Evolutionary conservation across 2,888 invertebrate genomes (phyloP).

Genomic region (Agelastica alni): DNA sequence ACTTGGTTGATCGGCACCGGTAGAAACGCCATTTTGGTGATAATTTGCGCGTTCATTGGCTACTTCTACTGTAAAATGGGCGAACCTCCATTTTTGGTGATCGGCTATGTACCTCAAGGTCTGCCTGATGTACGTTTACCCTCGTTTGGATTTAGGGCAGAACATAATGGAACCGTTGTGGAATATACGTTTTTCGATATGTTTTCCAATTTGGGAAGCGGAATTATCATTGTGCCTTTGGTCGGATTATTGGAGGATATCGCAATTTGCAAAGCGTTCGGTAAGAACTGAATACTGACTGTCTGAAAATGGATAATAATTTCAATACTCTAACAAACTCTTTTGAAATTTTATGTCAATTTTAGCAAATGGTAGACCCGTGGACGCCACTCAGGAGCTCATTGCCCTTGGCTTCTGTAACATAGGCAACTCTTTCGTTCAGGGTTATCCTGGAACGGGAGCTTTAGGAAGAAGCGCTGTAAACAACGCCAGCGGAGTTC

Average conservation of each 20-base stretch:
- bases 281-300: no score
- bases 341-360: conserved; percentile 19
- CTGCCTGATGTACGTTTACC: conserved; percentile 70
- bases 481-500: conserved; percentile 86
- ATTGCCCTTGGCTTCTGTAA: conserved; percentile 83
- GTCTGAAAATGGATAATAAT: no score
- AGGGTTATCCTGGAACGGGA: conserved; percentile 84
- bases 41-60: conserved; percentile 72
- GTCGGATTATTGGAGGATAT: conserved; percentile 91
- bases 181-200: conserved; percentile 67
- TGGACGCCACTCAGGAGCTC: conserved; percentile 91
- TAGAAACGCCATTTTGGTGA: conserved; percentile 81
- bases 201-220: conserved; percentile 80
- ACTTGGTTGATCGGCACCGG: conserved; percentile 80
- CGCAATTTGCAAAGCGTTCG: conserved; percentile 93
- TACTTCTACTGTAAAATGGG: conserved; percentile 62
- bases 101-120: conserved; percentile 77
- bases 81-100: conserved; percentile 82
- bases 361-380: conserved; percentile 73
- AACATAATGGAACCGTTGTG: conserved; percentile 55
- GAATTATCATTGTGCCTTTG: conserved; percentile 83
- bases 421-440: conserved; percentile 83
- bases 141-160: conserved; percentile 65
- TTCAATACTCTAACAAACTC: conserved; percentile 54
- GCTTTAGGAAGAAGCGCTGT: conserved; percentile 86